Percentiles rank a stretch among this genome's conserved stretches.
Evolutionary conservation across 2,888 invertebrate genomes (phyloP).

Genomic region (Bugulina stolonifera): DNA sequence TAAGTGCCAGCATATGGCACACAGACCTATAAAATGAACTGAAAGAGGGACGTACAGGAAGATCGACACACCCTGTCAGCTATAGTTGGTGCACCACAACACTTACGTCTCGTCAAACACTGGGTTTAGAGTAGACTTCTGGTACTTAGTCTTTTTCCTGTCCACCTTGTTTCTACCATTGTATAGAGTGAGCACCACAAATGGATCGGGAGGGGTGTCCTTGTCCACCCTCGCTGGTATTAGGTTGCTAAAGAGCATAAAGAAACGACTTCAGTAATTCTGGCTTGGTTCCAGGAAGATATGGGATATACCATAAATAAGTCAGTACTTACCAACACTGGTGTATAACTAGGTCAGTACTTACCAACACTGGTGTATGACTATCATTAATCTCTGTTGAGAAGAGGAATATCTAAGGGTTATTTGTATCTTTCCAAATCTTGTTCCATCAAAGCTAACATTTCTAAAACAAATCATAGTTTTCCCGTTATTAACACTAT

Average conservation of each 20-base stretch:
- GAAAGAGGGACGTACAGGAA: too few species aligned
- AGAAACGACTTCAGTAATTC: too few species aligned
- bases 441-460: not conserved
- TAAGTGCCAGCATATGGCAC: too few species aligned
- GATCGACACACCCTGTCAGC: too few species aligned
- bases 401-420: constrained; percentile 13
- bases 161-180: constrained; percentile 21
- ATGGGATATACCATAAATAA: not conserved
- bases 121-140: constrained; percentile 19
- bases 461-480: not conserved
- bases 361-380: constrained; percentile 13
- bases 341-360: not conserved
- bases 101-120: constrained; percentile 24
- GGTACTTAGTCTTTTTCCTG: constrained; percentile 10
- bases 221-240: constrained; percentile 12
- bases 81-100: too few species aligned
- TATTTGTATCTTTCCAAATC: constrained; percentile 5
- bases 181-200: constrained; percentile 19
- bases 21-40: too few species aligned
- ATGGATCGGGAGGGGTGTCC: not conserved
- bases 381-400: constrained; percentile 12
- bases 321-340: not conserved
- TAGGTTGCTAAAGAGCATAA: not conserved
- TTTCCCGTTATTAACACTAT: too few species aligned
- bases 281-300: not conserved